Evolutionary conservation across 2,113 vertebrate genomes (phyloP), one percentile per base, ranked within the genome.

Genomic region (Maccullochella peelii): DNA sequence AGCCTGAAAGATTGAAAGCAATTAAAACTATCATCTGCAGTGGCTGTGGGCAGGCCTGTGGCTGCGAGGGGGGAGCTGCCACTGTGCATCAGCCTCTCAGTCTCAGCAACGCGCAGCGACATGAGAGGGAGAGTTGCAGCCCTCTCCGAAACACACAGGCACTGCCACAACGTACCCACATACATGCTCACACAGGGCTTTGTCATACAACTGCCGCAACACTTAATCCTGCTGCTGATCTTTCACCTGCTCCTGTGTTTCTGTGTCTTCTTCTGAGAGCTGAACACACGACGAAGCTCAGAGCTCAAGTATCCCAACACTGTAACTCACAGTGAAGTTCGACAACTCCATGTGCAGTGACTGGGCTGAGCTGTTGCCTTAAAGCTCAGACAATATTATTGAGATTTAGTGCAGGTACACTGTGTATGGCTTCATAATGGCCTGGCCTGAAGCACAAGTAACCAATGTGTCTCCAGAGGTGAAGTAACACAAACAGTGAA

Each of bases 11-110:
- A 96, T 96, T 96, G 96, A 96, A 96, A 96, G 95, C 96, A 96
- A 96, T 96, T 96, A 96, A 96, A 96, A 96, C 96, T 96, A 96
- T 96, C 96, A 96, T 96, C 95, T 96, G 96, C 95, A 96, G 94
- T 95, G 94, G 96, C 96, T 96, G 88, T 94, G 94, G 96, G 95
- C 94, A 81, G 93, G 94, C 96, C 95, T 77, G 93, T 95, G 95
- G 96, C 95, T 95, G 93, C 91, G 91, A 93, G 94, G 93, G 91
- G 94, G 94, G 92, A 96, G 92, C 96, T 96, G 96, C 95, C 96
- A 96, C 82, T 85, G 89, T 88, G 89, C 92, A 96, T 96, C 95
- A 96, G 93, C 88, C 91, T 96, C 96, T 94, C 88, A 73, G 89
- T 92, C 89, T 90, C 87, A 85, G 73, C 89, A 89, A 94, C 84